A percentile compares a stretch with the other conserved stretches of the same genome.
phyloP scores from a whole-genome alignment of 2,888 invertebrate species.

The Cantharis flavilabris region DNA sequence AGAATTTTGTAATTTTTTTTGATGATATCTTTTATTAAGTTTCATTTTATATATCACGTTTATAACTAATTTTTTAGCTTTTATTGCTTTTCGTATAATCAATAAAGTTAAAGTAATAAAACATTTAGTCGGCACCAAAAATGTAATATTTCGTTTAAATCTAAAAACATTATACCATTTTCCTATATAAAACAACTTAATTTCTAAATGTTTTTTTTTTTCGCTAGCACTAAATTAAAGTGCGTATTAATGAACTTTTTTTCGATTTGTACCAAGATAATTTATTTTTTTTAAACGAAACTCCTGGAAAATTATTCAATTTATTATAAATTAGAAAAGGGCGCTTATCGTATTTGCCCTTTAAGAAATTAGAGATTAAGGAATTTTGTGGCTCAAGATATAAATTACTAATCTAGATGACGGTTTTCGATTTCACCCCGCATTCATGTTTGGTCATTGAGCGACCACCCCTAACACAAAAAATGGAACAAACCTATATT shows the following conservation, averaged over 20 bases:
- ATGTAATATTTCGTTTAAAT: constrained; percentile 11
- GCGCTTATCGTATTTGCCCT: constrained; percentile 5
- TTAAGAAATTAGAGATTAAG: constrained; percentile 20
- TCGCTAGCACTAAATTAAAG: constrained; percentile 4
- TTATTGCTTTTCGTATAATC: constrained; percentile 25
- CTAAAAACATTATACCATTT: constrained; percentile 8
- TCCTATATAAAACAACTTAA: background rate
- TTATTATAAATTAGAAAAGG: constrained; percentile 3
- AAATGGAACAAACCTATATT: constrained; percentile 50
- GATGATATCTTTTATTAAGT: background rate
- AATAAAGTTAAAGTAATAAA: constrained; percentile 23
- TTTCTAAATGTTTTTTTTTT: constrained; percentile 3
- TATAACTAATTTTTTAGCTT: constrained; percentile 23
- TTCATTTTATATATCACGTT: background rate
- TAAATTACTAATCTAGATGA: constrained; percentile 25
- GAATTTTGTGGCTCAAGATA: constrained; percentile 13
- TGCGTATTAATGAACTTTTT: constrained; percentile 11
- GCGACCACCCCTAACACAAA: constrained; percentile 46
- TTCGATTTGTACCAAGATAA: constrained; percentile 11
- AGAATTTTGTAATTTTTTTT: background rate
- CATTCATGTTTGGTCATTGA: constrained; percentile 40
- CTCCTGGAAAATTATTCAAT: constrained; percentile 10
- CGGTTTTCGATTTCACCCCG: constrained; percentile 38
- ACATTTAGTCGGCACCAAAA: constrained; percentile 13
- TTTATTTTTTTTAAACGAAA: constrained; percentile 1